Base-by-base conservation (phyloP, 2,113 vertebrate species). In the Nyctereutes procyonoides region DNA sequence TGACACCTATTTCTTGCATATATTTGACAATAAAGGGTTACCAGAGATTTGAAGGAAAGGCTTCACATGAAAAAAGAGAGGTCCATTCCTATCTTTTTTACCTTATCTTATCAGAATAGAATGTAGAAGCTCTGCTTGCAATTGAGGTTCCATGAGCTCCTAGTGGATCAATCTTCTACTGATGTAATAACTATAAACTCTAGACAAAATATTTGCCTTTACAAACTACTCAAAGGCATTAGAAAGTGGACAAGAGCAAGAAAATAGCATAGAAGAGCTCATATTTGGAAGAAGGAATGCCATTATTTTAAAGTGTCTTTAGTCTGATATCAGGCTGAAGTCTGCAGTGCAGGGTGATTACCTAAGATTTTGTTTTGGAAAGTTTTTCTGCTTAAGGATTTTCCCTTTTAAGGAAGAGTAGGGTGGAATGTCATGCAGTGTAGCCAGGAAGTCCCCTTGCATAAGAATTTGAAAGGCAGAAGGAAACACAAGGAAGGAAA, bases 381-480 rank as follows among this genome's bases (percentile, higher is more conserved):
- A 73, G 5, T 76, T 35, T 30, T 71, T 77, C 24, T 77, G 16
- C 69, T 63, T 58, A 71, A 60, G 10, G 11, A 63, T 77, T 48
- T 87, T 91, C 26, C 15, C 81, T 90, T 95, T 76, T 32, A 73
- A 80, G 38, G 32, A 92, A 88, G 26, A 11, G 5, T 67, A 58
- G 3, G 17, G 7, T 85, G 7, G 53, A 5, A 89, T 67, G 35
- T 55, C 63, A n/a, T 35, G 35, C 0, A n/a, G 38, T 58, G 8
- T 12, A 82, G 15, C 6, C 43, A 80, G n/a, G 30, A 92, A 74
- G 5, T 43, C 20, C 3, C 24, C 43, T 95, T 60, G 71, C 13
- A 62, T 58, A 85, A 83, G n/a, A 90, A 90, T 93, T 80, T 91
- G 28, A 65, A 95, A 80, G 32, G 38, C 28, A 81, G 76, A 88